Conservation (phyloP, 2,888 invertebrate genomes). For the Chironomus tentans region DNA sequence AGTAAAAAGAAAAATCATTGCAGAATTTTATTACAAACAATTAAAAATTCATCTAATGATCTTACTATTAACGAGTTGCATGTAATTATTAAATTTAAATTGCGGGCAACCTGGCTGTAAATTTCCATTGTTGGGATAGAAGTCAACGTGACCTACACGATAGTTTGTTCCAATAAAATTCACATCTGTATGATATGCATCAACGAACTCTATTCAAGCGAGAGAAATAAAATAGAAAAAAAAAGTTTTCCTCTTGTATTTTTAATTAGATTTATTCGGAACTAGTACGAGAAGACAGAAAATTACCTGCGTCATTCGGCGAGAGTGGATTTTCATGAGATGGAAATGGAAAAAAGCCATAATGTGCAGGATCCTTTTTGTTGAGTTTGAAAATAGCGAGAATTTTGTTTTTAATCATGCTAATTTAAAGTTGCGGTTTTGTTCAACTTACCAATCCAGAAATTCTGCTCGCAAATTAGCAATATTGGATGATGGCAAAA, state of each 20-base stretch:
- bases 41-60: not conserved
- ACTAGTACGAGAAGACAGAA: not conserved
- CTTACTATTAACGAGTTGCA: constrained; percentile 9
- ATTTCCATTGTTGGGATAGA: constrained; percentile 6
- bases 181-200: constrained; percentile 74
- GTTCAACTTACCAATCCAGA: not conserved
- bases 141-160: constrained; percentile 11
- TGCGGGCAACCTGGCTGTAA: constrained; percentile 10
- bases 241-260: not conserved
- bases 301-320: not conserved
- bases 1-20: not conserved
- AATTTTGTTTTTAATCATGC: too few species aligned
- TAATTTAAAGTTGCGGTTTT: too few species aligned
- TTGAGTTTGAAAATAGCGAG: not conserved
- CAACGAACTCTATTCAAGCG: constrained; percentile 45
- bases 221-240: not conserved
- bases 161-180: constrained; percentile 2
- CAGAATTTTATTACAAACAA: not conserved
- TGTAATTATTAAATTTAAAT: not conserved
- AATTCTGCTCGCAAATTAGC: not conserved
- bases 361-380: constrained; percentile 3
- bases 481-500: not conserved
- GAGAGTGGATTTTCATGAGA: not conserved
- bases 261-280: not conserved
- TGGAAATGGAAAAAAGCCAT: not conserved